phyloP scores from a whole-genome alignment of 2,888 invertebrate genomes.

The Suillia variegata region DNA sequence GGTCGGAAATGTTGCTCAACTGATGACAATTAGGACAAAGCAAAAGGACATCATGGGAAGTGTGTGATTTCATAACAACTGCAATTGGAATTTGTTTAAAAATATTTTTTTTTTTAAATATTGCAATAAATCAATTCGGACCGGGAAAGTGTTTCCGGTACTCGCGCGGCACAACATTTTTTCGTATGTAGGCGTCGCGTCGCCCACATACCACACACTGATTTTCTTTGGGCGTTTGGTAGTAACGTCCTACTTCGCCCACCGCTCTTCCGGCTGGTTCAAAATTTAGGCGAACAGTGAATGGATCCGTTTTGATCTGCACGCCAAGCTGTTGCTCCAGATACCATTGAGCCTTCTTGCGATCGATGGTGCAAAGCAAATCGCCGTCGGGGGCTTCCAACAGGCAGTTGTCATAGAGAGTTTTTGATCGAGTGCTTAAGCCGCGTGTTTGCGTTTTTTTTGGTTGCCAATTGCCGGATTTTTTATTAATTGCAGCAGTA shows the following conservation, averaged over 20 bases:
- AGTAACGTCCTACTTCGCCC: conserved; percentile 74
- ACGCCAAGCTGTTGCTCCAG: conserved; percentile 63
- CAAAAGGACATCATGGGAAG: conserved; percentile 79
- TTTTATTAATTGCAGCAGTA: conserved; percentile 1
- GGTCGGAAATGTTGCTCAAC: conserved; percentile 70
- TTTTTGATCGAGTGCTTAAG: conserved; percentile 62
- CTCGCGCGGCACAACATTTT: conserved; percentile 83
- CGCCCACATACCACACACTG: conserved; percentile 80
- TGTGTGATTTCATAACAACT: conserved; percentile 78
- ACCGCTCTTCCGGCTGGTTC: conserved; percentile 78
- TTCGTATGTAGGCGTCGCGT: conserved; percentile 71
- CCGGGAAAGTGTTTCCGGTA: conserved; percentile 78
- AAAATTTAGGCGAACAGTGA: conserved; percentile 74
- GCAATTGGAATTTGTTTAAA: conserved; percentile 34
- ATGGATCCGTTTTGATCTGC: conserved; percentile 61
- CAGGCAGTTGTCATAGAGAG: conserved; percentile 79
- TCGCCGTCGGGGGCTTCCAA: conserved; percentile 80
- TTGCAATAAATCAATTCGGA: conserved; percentile 43
- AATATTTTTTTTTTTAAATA: neutral
- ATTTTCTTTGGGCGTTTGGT: conserved; percentile 73
- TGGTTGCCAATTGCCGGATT: neutral
- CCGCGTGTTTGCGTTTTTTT: conserved; percentile 36
- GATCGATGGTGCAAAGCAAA: conserved; percentile 75
- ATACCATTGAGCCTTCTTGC: conserved; percentile 74
- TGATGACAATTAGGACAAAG: conserved; percentile 76